Evolutionary conservation across 30 jellyfish, hydroid and myxozoan genomes (phyloP), one percentile per base, ranked within the genome.

Genomic region (Aurelia aurita): DNA sequence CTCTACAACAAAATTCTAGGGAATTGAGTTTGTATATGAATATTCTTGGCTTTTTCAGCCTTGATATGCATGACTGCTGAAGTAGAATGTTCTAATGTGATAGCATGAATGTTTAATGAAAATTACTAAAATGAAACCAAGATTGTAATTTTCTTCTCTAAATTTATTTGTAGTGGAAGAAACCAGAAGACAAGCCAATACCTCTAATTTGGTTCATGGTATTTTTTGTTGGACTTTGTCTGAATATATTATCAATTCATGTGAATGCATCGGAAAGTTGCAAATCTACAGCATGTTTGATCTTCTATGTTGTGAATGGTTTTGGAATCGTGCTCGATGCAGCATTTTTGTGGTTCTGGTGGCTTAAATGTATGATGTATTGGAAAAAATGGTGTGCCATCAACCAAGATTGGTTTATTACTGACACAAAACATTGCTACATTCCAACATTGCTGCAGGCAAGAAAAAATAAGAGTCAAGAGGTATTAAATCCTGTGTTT

Each of bases 371-470:
- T 47, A 23, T 74, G 61, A 66, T 88, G 49, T 94, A 94, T 69
- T 88, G 97, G 97, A 88, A 60, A 80, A 94, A 94, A 46, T 94
- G 99, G 99, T 85, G 97, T 57, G 99, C 99, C 20, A 72, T 87
- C 10, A 94, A 94, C 79, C 97, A 94, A 60, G 95, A 87, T 74
- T 94, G 99, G 99, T 87, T 62, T 59, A 87, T 87, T 54, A 92
- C 76, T 22, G 93, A 82, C 31, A 22, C 61, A n/a, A 73, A 45
- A 32, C 76, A 79, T 15, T 15, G 47, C 51, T 46, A 53, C 26
- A 65, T 44, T 16, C 53, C 96, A 7, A 57, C 77, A 58, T 65
- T 68, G 34, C 23, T 63, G 2, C 59, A 49, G 13, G 49, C 66
- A 28, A 73, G 80, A 49, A 65, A 55, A 21, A 68, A 73, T 49